A percentile compares a stretch with the other conserved stretches of the same genome.
Conservation (phyloP, 2,888 invertebrate species). For the Noctua pronuba region DNA sequence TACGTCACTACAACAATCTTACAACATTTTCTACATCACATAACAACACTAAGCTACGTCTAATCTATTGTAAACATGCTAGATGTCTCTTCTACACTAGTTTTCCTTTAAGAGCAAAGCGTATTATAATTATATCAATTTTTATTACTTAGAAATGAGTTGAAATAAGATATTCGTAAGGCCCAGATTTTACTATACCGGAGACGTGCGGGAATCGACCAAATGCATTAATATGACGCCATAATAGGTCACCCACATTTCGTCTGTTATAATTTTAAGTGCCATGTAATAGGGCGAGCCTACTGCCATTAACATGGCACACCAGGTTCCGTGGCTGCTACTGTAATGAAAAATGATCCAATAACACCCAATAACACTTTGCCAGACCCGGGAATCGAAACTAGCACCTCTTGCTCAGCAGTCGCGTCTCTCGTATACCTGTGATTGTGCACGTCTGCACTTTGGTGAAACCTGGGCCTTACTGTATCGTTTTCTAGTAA, state of each 20-base stretch:
- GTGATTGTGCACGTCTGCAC: neutral
- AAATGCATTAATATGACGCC: neutral
- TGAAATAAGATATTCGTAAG: neutral
- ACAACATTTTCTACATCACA: slow-evolving; percentile 30
- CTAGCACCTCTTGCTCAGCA: too few species aligned
- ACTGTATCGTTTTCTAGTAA: neutral
- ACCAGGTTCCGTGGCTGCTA: neutral
- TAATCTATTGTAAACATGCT: slow-evolving; percentile 20
- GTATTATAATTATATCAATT: slow-evolving; percentile 1
- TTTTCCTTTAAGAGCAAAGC: slow-evolving; percentile 14
- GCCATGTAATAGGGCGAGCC: neutral
- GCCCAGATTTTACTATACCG: neutral
- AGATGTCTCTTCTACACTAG: slow-evolving; percentile 18
- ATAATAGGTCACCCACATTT: neutral
- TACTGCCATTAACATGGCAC: neutral
- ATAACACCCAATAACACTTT: neutral
- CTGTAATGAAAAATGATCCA: too few species aligned
- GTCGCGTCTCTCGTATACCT: neutral
- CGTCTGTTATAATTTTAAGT: neutral
- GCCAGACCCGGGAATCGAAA: neutral
- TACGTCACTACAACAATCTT: slow-evolving; percentile 8
- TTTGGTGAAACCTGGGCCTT: too few species aligned
- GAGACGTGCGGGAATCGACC: neutral
- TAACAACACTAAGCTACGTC: slow-evolving; percentile 36
- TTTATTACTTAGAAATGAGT: neutral